Evolutionary conservation across 2,888 invertebrate species (phyloP).

Genomic region (Philhelius pedissequus): DNA sequence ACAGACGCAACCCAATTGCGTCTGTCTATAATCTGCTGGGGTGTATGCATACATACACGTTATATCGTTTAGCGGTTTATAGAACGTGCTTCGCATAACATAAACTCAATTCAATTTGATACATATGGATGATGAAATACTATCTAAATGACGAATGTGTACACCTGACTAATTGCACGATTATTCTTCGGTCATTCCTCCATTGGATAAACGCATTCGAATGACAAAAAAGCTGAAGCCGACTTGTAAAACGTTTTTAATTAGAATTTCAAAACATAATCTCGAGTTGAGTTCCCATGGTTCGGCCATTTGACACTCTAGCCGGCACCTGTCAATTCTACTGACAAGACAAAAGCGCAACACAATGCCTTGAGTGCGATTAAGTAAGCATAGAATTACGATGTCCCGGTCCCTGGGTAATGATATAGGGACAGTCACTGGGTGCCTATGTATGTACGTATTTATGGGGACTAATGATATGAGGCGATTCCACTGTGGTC

Average conservation of each 20-base stretch:
- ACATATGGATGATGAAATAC: constrained; percentile 16
- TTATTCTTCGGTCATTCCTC: constrained; percentile 43
- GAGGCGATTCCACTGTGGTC: constrained; percentile 10
- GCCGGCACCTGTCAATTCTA: constrained; percentile 43
- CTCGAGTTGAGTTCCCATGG: constrained; percentile 53
- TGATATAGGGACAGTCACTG: background rate
- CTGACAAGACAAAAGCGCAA: constrained; percentile 18
- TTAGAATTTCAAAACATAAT: constrained; percentile 32
- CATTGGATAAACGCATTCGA: constrained; percentile 2
- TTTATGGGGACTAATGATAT: constrained; percentile 14
- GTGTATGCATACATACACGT: no score
- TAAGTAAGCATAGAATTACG: constrained; percentile 36
- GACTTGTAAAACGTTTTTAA: constrained; percentile 38
- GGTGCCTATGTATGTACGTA: background rate
- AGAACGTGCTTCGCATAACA: background rate
- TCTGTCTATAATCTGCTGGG: background rate
- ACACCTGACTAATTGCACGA: constrained; percentile 47
- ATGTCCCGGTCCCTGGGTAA: constrained; percentile 20
- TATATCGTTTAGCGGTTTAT: background rate
- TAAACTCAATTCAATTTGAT: constrained; percentile 10
- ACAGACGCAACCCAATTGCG: constrained; percentile 52
- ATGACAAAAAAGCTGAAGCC: background rate
- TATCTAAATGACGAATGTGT: background rate
- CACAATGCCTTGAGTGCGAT: constrained; percentile 2
- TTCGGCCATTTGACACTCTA: constrained; percentile 48